Evolutionary conservation across 2,797 vertebrate genomes (phyloP).

Genomic region (Cyprinella venusta): DNA sequence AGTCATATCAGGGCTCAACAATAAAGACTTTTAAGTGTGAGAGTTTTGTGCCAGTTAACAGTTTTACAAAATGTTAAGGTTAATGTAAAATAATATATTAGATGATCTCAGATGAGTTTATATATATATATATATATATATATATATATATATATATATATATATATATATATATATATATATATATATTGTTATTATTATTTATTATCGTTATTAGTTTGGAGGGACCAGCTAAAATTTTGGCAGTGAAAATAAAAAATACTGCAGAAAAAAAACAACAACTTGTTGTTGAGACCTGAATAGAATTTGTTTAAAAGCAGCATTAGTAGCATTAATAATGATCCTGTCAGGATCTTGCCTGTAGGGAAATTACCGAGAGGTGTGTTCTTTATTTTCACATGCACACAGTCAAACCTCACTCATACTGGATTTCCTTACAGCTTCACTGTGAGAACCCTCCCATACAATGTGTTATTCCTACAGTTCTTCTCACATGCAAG

Average conservation of each 20-base stretch:
- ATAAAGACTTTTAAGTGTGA: not conserved
- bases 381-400: not conserved
- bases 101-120: too few species aligned
- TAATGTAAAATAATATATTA: too few species aligned
- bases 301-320: slow-evolving; percentile 12
- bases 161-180: too few species aligned
- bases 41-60: not conserved
- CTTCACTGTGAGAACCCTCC: not conserved
- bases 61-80: not conserved
- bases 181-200: too few species aligned
- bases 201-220: too few species aligned
- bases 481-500: slow-evolving; percentile 77
- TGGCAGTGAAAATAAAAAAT: not conserved
- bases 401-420: not conserved
- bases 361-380: not conserved
- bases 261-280: not conserved
- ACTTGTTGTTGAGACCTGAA: slow-evolving; percentile 6
- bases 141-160: too few species aligned
- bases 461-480: not conserved
- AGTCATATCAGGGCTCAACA: not conserved
- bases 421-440: slow-evolving; percentile 12
- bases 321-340: not conserved
- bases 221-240: too few species aligned
- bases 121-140: too few species aligned
- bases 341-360: not conserved